Base-by-base conservation (phyloP, 2,113 vertebrate species). In the Cyprinus carpio region DNA sequence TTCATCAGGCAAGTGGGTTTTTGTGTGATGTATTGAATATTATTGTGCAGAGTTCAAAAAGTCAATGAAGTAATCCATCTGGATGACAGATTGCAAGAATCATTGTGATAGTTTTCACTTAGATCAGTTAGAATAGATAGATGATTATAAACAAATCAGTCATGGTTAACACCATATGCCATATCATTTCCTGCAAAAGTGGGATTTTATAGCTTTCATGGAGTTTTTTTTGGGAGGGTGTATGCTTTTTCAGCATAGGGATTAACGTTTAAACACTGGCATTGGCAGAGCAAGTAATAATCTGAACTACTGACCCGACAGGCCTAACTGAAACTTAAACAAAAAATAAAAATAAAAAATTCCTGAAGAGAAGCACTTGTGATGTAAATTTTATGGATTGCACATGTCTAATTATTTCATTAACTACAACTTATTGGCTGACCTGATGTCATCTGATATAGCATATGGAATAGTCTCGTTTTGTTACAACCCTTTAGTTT, bases 401-500 rank as follows among this genome's bases (percentile, higher is more conserved):
- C n/a, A 25, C 23, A 43, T 72, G 20, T 74, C 37, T 74, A 20
- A 8, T 49, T 49, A 58, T 20, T 58, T 58, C 56, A 58, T 18
- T 58, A 23, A 58, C 5, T 58, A 37, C 18, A 71, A 40, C 25
- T 43, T 37, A 23, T 46, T 49, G 43, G n/a, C 11, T 75, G 43
- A 29, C 72, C 72, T 8, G 15, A 51, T 27, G 71, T 74, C 23
- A 74, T 23, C 43, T 11, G 23, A 49, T 49, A 49, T n/a, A 49
- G 46, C 13, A 51, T 15, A 51, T 51, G 13, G 13, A 46, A 51
- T 51, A 51, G 49, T 4, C 15, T 54, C 49, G 15, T 16, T 54
- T 76, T 76, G 43, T 29, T 75, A 75, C 18, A 75, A 51, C 51
- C 74, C 8, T 54, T 31, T 3, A 77, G 49, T 77, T 56, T 56